phyloP scores from a whole-genome alignment of 1,140 invertebrate species.

The Nasonia giraulti region DNA sequence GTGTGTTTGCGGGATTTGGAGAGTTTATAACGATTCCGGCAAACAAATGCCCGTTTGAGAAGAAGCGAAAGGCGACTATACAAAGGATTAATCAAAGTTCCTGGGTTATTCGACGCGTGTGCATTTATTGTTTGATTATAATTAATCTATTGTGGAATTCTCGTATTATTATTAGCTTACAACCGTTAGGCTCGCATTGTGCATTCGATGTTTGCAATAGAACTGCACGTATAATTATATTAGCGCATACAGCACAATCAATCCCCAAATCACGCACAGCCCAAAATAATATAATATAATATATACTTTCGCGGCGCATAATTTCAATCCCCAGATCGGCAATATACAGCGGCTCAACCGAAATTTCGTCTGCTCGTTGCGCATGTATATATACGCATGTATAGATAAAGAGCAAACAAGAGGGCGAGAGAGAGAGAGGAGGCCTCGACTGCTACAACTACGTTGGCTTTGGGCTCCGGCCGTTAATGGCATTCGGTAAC shows the following conservation, averaged over 20 bases:
- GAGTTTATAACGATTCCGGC: constrained; percentile 10
- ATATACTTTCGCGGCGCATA: too few species aligned
- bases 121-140: too few species aligned
- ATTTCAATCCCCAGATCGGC: not conserved
- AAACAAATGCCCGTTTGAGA: not conserved
- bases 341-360: not conserved
- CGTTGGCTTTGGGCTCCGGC: not conserved
- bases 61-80: not conserved
- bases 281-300: too few species aligned
- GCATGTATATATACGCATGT: not conserved
- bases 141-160: too few species aligned
- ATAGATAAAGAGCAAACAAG: constrained; percentile 31
- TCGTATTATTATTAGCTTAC: too few species aligned
- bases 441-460: not conserved
- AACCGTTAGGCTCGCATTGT: too few species aligned
- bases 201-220: too few species aligned
- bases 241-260: not conserved
- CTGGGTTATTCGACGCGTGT: not conserved
- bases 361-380: not conserved
- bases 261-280: not conserved
- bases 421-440: not conserved
- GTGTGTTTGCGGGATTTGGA: not conserved
- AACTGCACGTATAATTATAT: too few species aligned
- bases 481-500: constrained; percentile 42
- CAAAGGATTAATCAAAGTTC: not conserved